Evolutionary conservation across 2,888 invertebrate genomes (phyloP).

Genomic region (Bellardia pandia): DNA sequence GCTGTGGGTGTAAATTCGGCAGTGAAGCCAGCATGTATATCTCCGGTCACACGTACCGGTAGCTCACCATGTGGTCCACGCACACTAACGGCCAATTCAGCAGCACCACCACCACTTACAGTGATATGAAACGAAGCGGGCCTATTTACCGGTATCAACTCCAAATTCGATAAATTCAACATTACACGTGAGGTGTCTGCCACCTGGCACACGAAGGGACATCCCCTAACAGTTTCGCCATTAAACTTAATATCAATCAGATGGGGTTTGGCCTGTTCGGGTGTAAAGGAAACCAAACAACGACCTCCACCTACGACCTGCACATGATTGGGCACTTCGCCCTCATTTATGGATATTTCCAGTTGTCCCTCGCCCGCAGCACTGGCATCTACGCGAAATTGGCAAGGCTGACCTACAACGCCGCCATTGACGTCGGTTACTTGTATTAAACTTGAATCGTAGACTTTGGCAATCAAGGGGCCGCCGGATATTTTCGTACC

Average conservation of each 20-base stretch:
- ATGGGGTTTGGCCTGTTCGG: slow-evolving; percentile 95
- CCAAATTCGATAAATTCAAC: slow-evolving; percentile 89
- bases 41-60: slow-evolving; percentile 95
- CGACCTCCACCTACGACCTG: slow-evolving; percentile 97
- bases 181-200: slow-evolving; percentile 91
- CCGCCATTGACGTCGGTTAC: slow-evolving; percentile 97
- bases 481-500: slow-evolving; percentile 95
- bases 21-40: slow-evolving; percentile 93
- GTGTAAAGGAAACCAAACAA: slow-evolving; percentile 97
- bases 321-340: slow-evolving; percentile 99
- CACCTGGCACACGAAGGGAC: slow-evolving; percentile 94
- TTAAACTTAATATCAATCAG: slow-evolving; percentile 98
- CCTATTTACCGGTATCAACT: slow-evolving; percentile 93
- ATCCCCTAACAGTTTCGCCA: slow-evolving; percentile 95
- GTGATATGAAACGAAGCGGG: slow-evolving; percentile 92
- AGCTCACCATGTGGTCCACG: slow-evolving; percentile 94
- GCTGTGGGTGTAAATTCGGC: slow-evolving; percentile 96
- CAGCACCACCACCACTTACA: slow-evolving; percentile 89
- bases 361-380: slow-evolving; percentile 99
- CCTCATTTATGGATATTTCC: slow-evolving; percentile 99
- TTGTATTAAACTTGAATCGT: slow-evolving; percentile 96
- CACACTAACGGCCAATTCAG: slow-evolving; percentile 95
- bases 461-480: slow-evolving; percentile 96
- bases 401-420: slow-evolving; percentile 97
- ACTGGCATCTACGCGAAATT: slow-evolving; percentile 99